These are phyloP conservation scores for Augochlorella aurata DNA, from an alignment of 2,888 invertebrate genomes.

Conservation along the genomic window DNA sequence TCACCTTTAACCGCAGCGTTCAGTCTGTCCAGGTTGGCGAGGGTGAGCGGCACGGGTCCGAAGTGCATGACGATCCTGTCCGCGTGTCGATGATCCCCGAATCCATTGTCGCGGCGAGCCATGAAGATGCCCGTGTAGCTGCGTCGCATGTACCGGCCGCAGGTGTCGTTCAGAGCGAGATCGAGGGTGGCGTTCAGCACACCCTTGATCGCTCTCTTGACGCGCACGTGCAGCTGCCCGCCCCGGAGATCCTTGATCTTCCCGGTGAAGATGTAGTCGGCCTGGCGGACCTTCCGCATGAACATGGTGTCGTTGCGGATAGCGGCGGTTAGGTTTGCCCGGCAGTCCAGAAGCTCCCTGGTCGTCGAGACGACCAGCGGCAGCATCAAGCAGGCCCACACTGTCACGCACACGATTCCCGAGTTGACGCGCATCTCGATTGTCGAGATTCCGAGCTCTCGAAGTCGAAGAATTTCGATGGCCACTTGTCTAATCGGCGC, in stretches of 20 bases:
- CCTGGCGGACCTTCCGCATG: slow-evolving; percentile 70
- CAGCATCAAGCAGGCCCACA: slow-evolving; percentile 54
- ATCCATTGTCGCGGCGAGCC: slow-evolving; percentile 63
- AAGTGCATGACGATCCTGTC: slow-evolving; percentile 77
- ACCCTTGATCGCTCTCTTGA: slow-evolving; percentile 79
- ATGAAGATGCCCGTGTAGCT: slow-evolving; percentile 80
- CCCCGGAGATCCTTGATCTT: slow-evolving; percentile 76
- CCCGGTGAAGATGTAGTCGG: slow-evolving; percentile 79
- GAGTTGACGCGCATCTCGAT: slow-evolving; percentile 20
- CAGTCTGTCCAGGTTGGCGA: slow-evolving; percentile 80
- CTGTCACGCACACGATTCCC: slow-evolving; percentile 54
- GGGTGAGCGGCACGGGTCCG: slow-evolving; percentile 79
- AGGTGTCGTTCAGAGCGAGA: slow-evolving; percentile 74
- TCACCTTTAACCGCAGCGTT: slow-evolving; percentile 81
- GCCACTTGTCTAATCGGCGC: too few species aligned
- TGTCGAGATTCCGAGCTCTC: neutral
- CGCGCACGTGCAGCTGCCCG: slow-evolving; percentile 72
- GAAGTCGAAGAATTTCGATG: too few species aligned
- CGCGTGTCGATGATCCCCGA: slow-evolving; percentile 49
- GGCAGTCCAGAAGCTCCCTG: slow-evolving; percentile 77
- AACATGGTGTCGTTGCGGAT: slow-evolving; percentile 78
- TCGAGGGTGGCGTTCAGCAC: slow-evolving; percentile 72
- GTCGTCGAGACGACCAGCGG: slow-evolving; percentile 69
- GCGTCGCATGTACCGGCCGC: slow-evolving; percentile 75
- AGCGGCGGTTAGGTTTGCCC: slow-evolving; percentile 75